Percentiles rank a stretch among this genome's conserved stretches.
phyloP scores from a whole-genome alignment of 1,140 invertebrate genomes.

The Steinernema khuongi region DNA sequence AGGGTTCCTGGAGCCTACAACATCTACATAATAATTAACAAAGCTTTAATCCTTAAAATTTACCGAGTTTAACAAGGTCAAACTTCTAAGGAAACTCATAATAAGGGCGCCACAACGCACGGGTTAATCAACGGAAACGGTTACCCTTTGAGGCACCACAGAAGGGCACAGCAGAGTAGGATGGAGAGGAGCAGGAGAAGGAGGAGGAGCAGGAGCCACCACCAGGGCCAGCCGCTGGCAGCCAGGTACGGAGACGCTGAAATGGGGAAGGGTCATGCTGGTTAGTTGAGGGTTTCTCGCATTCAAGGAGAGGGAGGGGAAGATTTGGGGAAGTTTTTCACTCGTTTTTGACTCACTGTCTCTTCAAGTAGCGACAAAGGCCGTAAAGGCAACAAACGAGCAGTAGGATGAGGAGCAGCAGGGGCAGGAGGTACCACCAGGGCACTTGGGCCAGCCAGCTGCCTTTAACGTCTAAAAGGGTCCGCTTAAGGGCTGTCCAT shows the following conservation, averaged over 20 bases:
- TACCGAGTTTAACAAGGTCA: too few species aligned
- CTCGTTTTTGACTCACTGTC: not conserved
- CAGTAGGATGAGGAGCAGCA: conserved; percentile 21
- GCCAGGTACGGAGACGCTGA: conserved; percentile 49
- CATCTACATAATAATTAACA: too few species aligned
- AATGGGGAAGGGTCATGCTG: conserved; percentile 31
- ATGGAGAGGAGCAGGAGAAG: conserved; percentile 52
- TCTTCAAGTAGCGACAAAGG: conserved; percentile 2
- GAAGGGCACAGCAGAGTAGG: conserved; percentile 53
- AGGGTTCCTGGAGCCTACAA: too few species aligned
- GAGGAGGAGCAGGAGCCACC: conserved; percentile 55
- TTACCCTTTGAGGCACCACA: conserved; percentile 53
- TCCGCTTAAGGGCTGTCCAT: too few species aligned
- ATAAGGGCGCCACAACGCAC: not conserved
- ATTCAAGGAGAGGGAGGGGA: conserved; percentile 14
- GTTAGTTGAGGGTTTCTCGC: conserved; percentile 6
- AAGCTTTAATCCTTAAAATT: too few species aligned
- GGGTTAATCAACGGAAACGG: not conserved
- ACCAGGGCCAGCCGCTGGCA: conserved; percentile 57
- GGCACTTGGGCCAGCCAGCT: conserved; percentile 17
- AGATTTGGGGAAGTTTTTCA: not conserved
- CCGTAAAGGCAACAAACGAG: conserved; percentile 11
- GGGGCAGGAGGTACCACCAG: conserved; percentile 23
- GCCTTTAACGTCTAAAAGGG: conserved; percentile 18
- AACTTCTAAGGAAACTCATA: too few species aligned